phyloP scores from a whole-genome alignment of 2,888 invertebrate species.

The Leptinotarsa rubiginosa region DNA sequence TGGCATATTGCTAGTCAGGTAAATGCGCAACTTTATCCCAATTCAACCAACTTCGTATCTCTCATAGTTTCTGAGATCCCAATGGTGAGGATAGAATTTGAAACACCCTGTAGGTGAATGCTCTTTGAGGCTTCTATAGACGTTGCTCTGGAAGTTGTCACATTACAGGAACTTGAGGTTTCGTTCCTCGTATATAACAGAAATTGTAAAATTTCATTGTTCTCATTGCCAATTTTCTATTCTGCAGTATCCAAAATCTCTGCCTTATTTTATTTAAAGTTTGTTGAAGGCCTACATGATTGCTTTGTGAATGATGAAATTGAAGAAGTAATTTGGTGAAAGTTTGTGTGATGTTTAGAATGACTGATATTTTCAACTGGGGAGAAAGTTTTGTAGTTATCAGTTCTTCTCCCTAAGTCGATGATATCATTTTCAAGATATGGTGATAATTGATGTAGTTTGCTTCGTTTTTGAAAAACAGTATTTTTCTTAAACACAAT shows the following conservation, averaged over 20 bases:
- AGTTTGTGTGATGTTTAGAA: neutral
- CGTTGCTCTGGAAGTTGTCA: constrained; percentile 14
- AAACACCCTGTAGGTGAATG: too few relatives aligned
- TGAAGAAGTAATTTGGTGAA: constrained; percentile 1
- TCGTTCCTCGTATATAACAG: neutral
- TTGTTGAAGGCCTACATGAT: neutral
- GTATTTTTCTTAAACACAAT: neutral
- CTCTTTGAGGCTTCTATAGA: neutral
- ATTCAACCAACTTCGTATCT: too few relatives aligned
- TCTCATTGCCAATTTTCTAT: neutral
- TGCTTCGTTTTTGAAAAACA: neutral
- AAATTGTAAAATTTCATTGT: neutral
- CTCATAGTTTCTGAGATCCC: too few relatives aligned
- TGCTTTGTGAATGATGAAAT: neutral
- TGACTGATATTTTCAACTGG: neutral
- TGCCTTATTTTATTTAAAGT: too few relatives aligned
- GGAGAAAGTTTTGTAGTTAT: neutral
- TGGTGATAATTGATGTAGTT: neutral
- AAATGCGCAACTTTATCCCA: too few relatives aligned
- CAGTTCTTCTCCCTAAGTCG: neutral
- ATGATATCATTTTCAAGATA: neutral
- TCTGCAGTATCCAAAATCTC: neutral
- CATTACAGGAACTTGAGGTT: neutral
- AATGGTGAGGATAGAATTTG: too few relatives aligned
- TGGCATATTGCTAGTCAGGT: too few relatives aligned